These are phyloP conservation scores for Paramuricea clavata DNA, from an alignment of 92 coral and sea anemone genomes.

Conservation along the genomic window DNA sequence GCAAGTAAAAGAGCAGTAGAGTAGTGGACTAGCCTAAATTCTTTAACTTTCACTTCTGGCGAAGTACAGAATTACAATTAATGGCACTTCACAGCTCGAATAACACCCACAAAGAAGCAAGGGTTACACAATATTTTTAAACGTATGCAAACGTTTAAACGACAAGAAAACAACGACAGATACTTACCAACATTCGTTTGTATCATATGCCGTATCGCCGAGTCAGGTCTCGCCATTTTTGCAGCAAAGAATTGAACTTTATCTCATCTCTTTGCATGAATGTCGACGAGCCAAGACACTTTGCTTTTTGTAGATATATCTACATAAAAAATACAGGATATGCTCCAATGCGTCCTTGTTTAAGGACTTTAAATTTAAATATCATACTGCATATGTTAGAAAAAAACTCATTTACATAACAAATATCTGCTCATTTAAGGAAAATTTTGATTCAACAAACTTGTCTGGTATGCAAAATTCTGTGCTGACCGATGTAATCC, in stretches of 20 bases:
- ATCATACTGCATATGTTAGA: neutral
- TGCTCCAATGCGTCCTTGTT: neutral
- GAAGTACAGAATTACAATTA: neutral
- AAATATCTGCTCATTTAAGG: neutral
- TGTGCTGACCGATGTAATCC: too few relatives aligned
- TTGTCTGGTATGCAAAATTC: neutral
- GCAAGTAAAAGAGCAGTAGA: constrained; percentile 9
- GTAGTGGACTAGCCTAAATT: neutral
- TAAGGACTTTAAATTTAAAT: constrained; percentile 7
- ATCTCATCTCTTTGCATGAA: neutral
- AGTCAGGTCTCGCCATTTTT: neutral
- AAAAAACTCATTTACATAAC: neutral
- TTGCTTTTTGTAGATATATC: neutral
- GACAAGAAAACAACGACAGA: neutral
- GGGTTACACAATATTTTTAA: neutral
- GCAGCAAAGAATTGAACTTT: neutral
- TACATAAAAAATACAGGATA: neutral
- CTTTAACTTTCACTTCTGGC: neutral
- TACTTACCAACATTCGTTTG: constrained; percentile 6
- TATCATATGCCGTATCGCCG: constrained; percentile 4
- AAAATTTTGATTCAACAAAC: neutral
- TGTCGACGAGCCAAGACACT: neutral
- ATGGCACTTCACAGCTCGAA: neutral
- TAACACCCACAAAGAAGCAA: neutral
- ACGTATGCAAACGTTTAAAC: neutral